Base-by-base conservation (phyloP, 1,140 invertebrate species). In the Danaus melanippus region DNA sequence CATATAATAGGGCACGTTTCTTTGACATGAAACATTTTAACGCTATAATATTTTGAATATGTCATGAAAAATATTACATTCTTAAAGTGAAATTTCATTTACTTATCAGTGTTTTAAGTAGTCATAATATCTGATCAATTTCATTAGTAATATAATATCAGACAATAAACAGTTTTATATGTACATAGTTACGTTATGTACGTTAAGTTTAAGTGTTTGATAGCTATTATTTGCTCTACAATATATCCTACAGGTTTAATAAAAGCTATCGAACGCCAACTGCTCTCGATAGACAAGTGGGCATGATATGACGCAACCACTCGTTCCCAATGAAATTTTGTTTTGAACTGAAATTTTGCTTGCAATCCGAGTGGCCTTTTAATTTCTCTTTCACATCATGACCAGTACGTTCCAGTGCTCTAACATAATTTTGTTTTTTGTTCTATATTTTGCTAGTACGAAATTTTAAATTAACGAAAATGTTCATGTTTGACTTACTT, bases 301-400 rank as follows among this genome's bases (percentile, higher is more conserved):
- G 52, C 47, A 54, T 48, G 46, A 54, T 54, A 59, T 54, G 52
- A 53, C 52, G 52, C 50, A 42, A 42, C 41, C 51, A 59, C 57
- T 45, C 55, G 49, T 57, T 39, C 42, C 57, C 47, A 59, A 59
- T 59, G 52, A 59, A 59, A 59, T 54, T 59, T 59, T 58, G 51
- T 58, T 58, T 58, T 53, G 42, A 58, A 44, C 52, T 42, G 46
- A 50, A 59, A 54, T 43, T 51, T 46, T 48, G 46, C 46, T 54
- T 60, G 53, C 47, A 51, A 51, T 57, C 46, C 42, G 48, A 55
- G 58, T 47, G 39, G 40, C 39, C 6, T 48, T 54, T 54, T 51
- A 47, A 46, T 59, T 46, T 43, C 53, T 60, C 53, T 55, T 51
- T 60, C 44, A 51, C 55, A 21, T 54, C 42, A 32, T 52, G 47